These are phyloP conservation scores for Triplophysa bombifrons DNA, from an alignment of 2,797 vertebrate genomes.

Conservation along the genomic window DNA sequence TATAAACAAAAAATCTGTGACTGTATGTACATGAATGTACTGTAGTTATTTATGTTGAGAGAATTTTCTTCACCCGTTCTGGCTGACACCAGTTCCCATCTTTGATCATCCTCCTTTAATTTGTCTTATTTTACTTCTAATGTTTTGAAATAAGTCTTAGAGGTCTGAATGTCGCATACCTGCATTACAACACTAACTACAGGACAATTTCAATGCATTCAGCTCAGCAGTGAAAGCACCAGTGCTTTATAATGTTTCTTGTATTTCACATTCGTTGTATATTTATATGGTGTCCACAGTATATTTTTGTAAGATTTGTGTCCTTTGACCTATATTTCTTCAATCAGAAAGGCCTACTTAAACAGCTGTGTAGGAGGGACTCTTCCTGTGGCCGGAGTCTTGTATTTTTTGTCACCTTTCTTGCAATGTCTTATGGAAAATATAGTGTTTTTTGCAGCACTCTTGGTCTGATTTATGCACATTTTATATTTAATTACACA, in stretches of 20 bases:
- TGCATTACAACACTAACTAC: conserved; percentile 2
- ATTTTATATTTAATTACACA: neutral
- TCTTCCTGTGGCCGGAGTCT: neutral
- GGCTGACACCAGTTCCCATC: conserved; percentile 4
- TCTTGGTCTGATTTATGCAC: conserved; percentile 3
- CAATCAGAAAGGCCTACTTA: neutral
- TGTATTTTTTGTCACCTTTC: conserved; percentile 11
- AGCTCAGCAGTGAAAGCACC: neutral
- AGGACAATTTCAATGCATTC: neutral
- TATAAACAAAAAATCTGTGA: neutral
- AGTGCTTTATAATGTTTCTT: neutral
- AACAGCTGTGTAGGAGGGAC: neutral
- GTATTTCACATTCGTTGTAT: conserved; percentile 21
- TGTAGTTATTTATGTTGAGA: neutral
- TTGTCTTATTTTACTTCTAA: neutral
- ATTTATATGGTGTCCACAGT: conserved; percentile 14
- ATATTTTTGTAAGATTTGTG: conserved; percentile 35
- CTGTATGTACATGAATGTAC: neutral
- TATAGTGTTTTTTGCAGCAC: neutral
- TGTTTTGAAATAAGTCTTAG: neutral
- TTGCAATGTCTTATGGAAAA: conserved; percentile 6
- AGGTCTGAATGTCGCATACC: neutral
- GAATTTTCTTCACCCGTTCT: neutral
- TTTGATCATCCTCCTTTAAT: neutral
- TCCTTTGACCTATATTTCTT: neutral